A percentile compares a stretch with the other conserved stretches of the same genome.
Conservation (phyloP, 1,140 invertebrate genomes). For the Dreissena polymorpha region DNA sequence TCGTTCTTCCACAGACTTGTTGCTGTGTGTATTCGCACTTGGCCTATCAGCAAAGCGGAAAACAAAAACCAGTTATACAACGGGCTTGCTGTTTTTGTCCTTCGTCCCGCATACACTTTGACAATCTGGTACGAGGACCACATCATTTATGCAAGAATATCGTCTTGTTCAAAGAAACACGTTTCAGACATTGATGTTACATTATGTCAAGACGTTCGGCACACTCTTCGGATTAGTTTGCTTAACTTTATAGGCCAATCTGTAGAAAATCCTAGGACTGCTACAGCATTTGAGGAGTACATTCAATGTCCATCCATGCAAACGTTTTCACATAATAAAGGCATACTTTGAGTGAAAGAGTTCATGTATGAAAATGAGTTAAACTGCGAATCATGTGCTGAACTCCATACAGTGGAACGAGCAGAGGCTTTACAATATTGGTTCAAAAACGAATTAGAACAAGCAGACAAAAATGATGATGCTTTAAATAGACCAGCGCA, state of each 20-base stretch:
- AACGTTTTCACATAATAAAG: not conserved
- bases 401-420: constrained; percentile 1
- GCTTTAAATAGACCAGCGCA: not conserved
- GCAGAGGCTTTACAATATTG: constrained; percentile 1
- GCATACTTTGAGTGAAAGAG: constrained; percentile 26
- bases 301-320: constrained; percentile 10
- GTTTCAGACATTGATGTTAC: not conserved
- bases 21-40: constrained; percentile 16
- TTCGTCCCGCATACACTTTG: not conserved
- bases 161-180: not conserved
- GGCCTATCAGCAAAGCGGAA: too few species aligned
- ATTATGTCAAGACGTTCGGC: not conserved
- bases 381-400: not conserved
- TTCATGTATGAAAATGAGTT: constrained; percentile 12
- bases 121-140: constrained; percentile 40
- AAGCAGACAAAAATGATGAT: too few species aligned
- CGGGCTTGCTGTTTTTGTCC: constrained; percentile 15
- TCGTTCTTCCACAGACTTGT: constrained; percentile 32
- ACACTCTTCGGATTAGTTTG: constrained; percentile 1
- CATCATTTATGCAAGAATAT: constrained; percentile 29
- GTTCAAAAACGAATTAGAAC: not conserved
- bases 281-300: constrained; percentile 31
- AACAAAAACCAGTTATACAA: constrained; percentile 1
- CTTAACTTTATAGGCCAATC: constrained; percentile 4
- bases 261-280: constrained; percentile 1